Conservation (phyloP, 2,888 invertebrate species). For the Phyllotreta cruciferae region DNA sequence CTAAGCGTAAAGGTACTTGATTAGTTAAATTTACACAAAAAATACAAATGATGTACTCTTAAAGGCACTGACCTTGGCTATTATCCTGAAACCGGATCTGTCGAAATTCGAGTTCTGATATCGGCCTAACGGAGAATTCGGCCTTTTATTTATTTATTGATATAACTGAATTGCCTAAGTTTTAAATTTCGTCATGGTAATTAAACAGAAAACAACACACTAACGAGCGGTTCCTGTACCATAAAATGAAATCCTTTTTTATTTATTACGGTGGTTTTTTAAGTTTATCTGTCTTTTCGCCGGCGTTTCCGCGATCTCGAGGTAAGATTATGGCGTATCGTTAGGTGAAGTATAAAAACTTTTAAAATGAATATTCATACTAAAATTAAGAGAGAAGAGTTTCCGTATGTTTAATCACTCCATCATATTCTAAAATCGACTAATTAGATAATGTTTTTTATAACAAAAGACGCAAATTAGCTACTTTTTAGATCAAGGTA, state of each 20-base stretch:
- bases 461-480: too few species aligned
- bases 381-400: neutral
- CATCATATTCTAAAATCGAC: too few species aligned
- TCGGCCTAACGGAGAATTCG: conserved; percentile 24
- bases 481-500: too few species aligned
- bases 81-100: conserved; percentile 16
- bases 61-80: conserved; percentile 2
- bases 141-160: conserved; percentile 28
- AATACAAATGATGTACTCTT: neutral
- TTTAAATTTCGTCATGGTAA: conserved; percentile 30
- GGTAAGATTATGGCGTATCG: conserved; percentile 2
- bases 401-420: too few species aligned
- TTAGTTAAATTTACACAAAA: too few species aligned
- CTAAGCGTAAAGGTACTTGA: too few species aligned
- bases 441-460: too few species aligned
- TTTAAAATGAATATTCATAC: conserved; percentile 8
- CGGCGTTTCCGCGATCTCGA: conserved; percentile 11
- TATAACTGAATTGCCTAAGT: conserved; percentile 25
- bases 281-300: conserved; percentile 13
- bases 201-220: conserved; percentile 28
- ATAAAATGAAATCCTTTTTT: conserved; percentile 27
- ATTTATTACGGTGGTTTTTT: conserved; percentile 22
- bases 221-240: conserved; percentile 27
- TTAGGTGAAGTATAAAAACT: conserved; percentile 11
- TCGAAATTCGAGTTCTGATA: conserved; percentile 21